Evolutionary conservation across 2,888 invertebrate genomes (phyloP), one percentile per base, ranked within the genome.

Genomic region (Cheilosia variabilis): DNA sequence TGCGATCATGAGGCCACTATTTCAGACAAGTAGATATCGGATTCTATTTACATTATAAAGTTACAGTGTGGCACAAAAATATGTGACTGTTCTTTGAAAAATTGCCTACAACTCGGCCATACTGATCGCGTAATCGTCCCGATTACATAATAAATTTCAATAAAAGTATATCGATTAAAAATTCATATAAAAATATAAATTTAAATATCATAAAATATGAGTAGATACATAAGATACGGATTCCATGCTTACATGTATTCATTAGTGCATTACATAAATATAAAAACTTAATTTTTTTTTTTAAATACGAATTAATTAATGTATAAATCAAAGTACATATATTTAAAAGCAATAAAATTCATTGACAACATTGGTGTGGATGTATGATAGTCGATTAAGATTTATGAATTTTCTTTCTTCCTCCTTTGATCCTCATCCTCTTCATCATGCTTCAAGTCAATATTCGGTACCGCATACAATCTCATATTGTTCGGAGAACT

Each of bases 91-190:
- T n/a, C n/a, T n/a, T n/a, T n/a, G n/a, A n/a, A n/a, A n/a, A n/a
- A n/a, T n/a, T n/a, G n/a, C 65, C 57, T 75, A 75, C 75, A 75
- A 53, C 22, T 73, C 73, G 55, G 63, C 73, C 73, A 65, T 55
- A 41, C 63, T 63, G 55, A 75, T 43, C 65, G 65, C 37, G 22
- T 17, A 57, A 76, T 76, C 76, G 75, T 22, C 66, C 66, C 66
- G 50, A 76, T 68, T 76, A 60, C 68, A 37, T 31, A 19, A 3
- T 31, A 45, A 17, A 19, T 45, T 9, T 4, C 31, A 57, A 15
- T 34, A 27, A 69, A 31, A 31, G 15, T 31, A 31, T 34, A 57
- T 43, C 53, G 65, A 53, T 53, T 69, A 57, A 47, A 57, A 69
- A 22, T 69, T 55, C 52, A 22, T 66, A 53, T 19, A 9, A 27